Evolutionary conservation across 2,797 vertebrate genomes (phyloP), one percentile per base, ranked within the genome.

Genomic region (Phalloptychus januarius): DNA sequence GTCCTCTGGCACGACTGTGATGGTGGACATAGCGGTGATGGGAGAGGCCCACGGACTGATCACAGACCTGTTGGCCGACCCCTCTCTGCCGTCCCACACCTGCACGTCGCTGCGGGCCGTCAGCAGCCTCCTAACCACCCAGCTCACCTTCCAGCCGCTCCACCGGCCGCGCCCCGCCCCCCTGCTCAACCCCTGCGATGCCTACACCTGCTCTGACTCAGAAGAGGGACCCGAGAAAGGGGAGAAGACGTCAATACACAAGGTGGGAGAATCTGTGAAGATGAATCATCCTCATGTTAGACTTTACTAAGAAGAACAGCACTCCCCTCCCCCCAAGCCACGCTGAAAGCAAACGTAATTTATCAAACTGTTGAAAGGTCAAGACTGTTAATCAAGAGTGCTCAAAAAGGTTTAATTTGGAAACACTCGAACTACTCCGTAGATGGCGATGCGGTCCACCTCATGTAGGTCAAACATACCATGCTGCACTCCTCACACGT

Each of bases 11-110:
- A 98, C 97, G 91, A 97, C 96, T 10, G 95, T 96, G 79, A 96
- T 97, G 31, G 98, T 99, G 94, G 98, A 99, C 79, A 98, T 99
- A 0, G 97, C 98, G 0, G 97, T 99, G 90, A 99, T 99, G 98
- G 98, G 98, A 25, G 98, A 99, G 87, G 98, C 98, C 5, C 98
- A 99, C 0, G 98, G 98, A 36, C 96, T 99, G 75, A 99, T 99
- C 86, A 97, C 98, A 0, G 98, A 99, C 90, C 96, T 99, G 50
- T 93, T 99, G 86, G 98, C 98, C 0, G 98, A 99, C 86, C 96
- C 98, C 18, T 98, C 97, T 0, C 93, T 99, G 83, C 98, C 98
- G 7, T 96, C 97, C 28, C 97, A 98, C 0, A 98, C 97, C 81
- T 98, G 97, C 94, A 98, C 97, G 0, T 98, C 98, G 0, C 91